phyloP scores from a whole-genome alignment of 2,797 vertebrate species.

The Ctenochaetus hawaiiensis region DNA sequence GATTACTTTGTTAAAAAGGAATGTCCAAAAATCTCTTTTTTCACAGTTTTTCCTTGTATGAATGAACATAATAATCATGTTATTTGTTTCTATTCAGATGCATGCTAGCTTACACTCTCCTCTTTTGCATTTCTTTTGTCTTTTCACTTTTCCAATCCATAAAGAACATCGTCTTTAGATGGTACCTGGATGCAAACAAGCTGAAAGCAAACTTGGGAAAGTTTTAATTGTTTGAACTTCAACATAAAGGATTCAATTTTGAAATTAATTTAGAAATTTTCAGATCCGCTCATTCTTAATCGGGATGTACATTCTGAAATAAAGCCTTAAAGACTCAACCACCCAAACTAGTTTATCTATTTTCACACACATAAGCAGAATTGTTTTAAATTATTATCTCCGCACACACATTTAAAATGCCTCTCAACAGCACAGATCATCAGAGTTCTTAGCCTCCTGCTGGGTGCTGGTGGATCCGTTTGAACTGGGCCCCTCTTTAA shows the following conservation, averaged over 20 bases:
- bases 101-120: no score
- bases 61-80: no score
- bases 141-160: not conserved
- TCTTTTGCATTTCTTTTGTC: not conserved
- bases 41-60: no score
- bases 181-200: not conserved
- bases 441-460: slow-evolving; percentile 32
- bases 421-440: slow-evolving; percentile 26
- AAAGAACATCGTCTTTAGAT: not conserved
- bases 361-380: not conserved
- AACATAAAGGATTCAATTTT: slow-evolving; percentile 5
- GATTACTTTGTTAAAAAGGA: no score
- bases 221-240: slow-evolving; percentile 21
- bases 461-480: slow-evolving; percentile 28
- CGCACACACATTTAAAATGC: slow-evolving; percentile 2
- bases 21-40: no score
- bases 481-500: slow-evolving; percentile 41
- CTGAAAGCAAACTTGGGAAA: not conserved
- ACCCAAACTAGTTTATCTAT: not conserved
- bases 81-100: no score
- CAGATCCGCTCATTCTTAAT: not conserved
- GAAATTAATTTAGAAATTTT: no score
- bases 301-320: slow-evolving; percentile 2
- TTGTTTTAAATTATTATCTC: not conserved
- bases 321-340: slow-evolving; percentile 12